Conservation (phyloP, 2,113 vertebrate species). For the Candoia aspera region DNA sequence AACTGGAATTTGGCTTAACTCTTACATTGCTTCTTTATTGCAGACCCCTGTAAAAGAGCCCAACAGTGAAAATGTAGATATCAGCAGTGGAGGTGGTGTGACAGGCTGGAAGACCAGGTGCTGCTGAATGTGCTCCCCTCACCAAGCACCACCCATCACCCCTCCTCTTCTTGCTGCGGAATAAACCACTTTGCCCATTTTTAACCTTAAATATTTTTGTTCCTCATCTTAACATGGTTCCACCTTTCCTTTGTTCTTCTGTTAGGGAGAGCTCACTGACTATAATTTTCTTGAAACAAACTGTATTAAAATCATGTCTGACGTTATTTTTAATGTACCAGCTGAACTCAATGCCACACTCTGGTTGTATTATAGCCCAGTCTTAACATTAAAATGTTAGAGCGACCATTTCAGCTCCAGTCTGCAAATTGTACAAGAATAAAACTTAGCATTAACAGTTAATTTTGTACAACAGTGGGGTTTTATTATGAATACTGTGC, state of each 20-base stretch:
- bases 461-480: slow-evolving; percentile 88
- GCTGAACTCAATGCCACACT: slow-evolving; percentile 77
- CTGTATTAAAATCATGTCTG: slow-evolving; percentile 87
- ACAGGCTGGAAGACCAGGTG: slow-evolving; percentile 99
- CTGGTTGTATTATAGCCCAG: slow-evolving; percentile 80
- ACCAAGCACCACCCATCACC: slow-evolving; percentile 71
- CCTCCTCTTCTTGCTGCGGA: slow-evolving; percentile 79
- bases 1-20: neutral
- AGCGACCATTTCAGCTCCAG: slow-evolving; percentile 72
- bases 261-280: slow-evolving; percentile 81
- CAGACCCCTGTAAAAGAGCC: slow-evolving; percentile 99
- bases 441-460: slow-evolving; percentile 89
- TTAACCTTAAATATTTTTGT: slow-evolving; percentile 75
- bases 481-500: slow-evolving; percentile 84
- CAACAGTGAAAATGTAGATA: slow-evolving; percentile 99
- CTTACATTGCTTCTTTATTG: slow-evolving; percentile 67
- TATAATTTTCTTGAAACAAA: slow-evolving; percentile 80
- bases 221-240: slow-evolving; percentile 74
- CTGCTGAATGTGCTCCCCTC: slow-evolving; percentile 81
- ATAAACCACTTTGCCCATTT: slow-evolving; percentile 86
- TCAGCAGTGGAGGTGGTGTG: slow-evolving; percentile 94
- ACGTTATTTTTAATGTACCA: slow-evolving; percentile 78
- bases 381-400: slow-evolving; percentile 73
- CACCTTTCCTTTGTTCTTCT: slow-evolving; percentile 73
- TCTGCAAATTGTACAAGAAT: slow-evolving; percentile 84